Percentiles rank a stretch among this genome's conserved stretches.
These are phyloP conservation scores for Melanotaenia trifasciata DNA, from an alignment of 2,797 vertebrate genomes.

Conservation along the genomic window DNA sequence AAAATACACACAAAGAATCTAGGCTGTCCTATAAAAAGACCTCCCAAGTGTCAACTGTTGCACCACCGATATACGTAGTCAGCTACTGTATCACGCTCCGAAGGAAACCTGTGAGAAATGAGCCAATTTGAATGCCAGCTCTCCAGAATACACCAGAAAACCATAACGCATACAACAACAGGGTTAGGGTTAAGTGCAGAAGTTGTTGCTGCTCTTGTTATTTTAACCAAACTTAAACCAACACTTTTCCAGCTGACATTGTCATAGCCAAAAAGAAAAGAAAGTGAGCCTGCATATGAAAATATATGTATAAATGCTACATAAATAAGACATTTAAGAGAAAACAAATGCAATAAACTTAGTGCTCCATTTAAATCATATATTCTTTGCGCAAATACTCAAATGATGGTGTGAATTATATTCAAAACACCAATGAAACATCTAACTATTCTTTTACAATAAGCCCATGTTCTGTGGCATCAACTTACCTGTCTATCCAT, in stretches of 20 bases:
- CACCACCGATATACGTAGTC: conserved; percentile 45
- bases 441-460: not conserved
- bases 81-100: conserved; percentile 52
- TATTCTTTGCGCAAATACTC: not conserved
- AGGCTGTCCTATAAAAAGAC: conserved; percentile 82
- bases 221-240: not conserved
- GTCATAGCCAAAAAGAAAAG: not conserved
- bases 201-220: not conserved
- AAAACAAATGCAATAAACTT: not conserved
- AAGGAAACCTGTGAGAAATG: conserved; percentile 39
- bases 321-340: not conserved
- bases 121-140: conserved; percentile 16
- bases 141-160: conserved; percentile 26
- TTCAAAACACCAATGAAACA: not conserved
- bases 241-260: not conserved
- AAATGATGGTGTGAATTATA: not conserved
- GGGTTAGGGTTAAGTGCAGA: not conserved
- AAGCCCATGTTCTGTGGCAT: not conserved
- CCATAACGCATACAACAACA: not conserved
- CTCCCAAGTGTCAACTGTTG: conserved; percentile 58
- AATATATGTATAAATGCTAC: not conserved
- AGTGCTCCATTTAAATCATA: not conserved
- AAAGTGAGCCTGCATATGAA: not conserved
- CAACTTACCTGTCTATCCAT: conserved; percentile 88
- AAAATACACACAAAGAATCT: conserved; percentile 78